Evolutionary conservation across 2,113 vertebrate genomes (phyloP).

Genomic region (Okapia johnstoni): DNA sequence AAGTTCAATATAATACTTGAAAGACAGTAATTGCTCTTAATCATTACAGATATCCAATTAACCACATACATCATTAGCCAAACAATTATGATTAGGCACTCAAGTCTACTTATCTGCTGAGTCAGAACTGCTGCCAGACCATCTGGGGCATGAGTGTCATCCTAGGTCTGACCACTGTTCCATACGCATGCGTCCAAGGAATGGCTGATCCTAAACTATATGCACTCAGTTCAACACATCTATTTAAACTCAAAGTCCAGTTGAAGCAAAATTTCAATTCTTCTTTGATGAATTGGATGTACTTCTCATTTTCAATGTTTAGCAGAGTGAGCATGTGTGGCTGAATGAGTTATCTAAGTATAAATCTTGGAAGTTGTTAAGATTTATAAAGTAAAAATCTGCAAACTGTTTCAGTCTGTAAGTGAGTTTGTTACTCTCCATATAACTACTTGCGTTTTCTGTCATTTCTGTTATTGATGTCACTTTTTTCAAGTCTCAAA

Average conservation of each 20-base stretch:
- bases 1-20: constrained; percentile 4
- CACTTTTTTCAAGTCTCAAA: background rate
- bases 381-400: background rate
- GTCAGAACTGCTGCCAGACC: background rate
- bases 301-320: background rate
- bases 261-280: background rate
- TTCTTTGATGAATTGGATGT: background rate
- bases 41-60: constrained; percentile 36
- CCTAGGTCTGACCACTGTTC: background rate
- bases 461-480: background rate
- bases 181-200: background rate
- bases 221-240: background rate
- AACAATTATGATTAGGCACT: background rate
- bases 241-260: background rate
- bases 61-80: background rate
- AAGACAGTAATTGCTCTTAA: constrained; percentile 34
- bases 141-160: background rate
- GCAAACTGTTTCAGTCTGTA: background rate
- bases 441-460: background rate
- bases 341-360: background rate
- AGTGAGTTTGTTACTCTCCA: background rate
- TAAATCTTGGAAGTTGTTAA: background rate
- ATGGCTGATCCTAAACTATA: background rate
- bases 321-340: background rate
- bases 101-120: background rate